A percentile compares a stretch with the other conserved stretches of the same genome.
phyloP scores from a whole-genome alignment of 2,888 invertebrate genomes.

The Coelopa pilipes region DNA sequence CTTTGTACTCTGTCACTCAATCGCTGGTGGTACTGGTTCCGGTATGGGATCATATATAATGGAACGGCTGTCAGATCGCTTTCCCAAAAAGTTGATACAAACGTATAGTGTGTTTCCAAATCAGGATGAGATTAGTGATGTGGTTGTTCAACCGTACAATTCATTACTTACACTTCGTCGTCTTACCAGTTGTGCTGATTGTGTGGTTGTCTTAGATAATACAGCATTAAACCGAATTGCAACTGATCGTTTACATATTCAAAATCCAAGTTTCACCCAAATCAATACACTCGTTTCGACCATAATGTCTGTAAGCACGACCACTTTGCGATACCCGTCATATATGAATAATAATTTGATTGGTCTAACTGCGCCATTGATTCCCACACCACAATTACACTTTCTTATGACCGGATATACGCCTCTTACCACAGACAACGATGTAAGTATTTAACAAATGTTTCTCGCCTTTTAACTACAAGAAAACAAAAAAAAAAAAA shows the following conservation, averaged over 20 bases:
- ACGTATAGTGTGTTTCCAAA: conserved; percentile 99
- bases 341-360: conserved; percentile 99
- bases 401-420: conserved; percentile 99
- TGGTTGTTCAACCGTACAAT: conserved; percentile 97
- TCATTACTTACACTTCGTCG: conserved; percentile 93
- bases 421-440: conserved; percentile 91
- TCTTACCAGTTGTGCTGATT: conserved; percentile 94
- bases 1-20: conserved; percentile 98
- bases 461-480: neutral
- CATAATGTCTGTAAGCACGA: conserved; percentile 98
- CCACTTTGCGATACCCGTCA: conserved; percentile 89
- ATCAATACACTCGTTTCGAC: conserved; percentile 97
- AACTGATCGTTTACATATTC: conserved; percentile 92
- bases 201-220: conserved; percentile 96
- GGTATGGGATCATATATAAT: conserved; percentile 98
- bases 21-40: conserved; percentile 99
- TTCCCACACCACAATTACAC: conserved; percentile 98
- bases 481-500: neutral
- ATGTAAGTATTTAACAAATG: conserved; percentile 56
- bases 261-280: conserved; percentile 96
- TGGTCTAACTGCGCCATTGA: conserved; percentile 93
- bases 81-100: conserved; percentile 97
- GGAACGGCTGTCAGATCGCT: conserved; percentile 90
- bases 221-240: conserved; percentile 96
- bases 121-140: conserved; percentile 95